Base-by-base conservation (phyloP, 2,797 vertebrate genomes). In the Bothrops alternatus region DNA sequence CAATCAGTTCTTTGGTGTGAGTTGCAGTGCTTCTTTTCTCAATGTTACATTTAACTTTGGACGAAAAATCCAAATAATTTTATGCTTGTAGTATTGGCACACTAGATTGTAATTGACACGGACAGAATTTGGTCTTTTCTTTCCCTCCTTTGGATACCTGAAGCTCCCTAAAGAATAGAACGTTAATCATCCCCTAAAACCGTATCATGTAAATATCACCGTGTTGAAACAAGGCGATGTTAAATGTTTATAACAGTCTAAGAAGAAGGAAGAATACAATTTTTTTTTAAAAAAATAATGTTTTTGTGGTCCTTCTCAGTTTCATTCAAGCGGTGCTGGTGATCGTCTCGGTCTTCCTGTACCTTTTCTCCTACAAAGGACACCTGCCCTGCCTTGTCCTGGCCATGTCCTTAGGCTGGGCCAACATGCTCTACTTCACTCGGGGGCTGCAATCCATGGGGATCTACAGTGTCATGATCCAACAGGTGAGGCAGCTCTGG, bases 391-490 rank as follows among this genome's bases (percentile, higher is more conserved):
- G 97, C 96, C 97, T 98, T 5, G 98, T 98, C 96, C 96, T 98
- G 97, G 97, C 98, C 87, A 98, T 98, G 98, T 98, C 98, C 93
- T 96, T 98, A 56, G 98, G 98, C 94, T 98, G 98, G 98, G 97
- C 97, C 92, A 98, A 98, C 96, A 98, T 98, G 97, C 97, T 98
- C 23, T 98, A 98, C 94, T 98, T 98, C 97, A 98, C 98, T 2
- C 97, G 98, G 92, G 98, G 98, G 0, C 97, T 98, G 96, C 98
- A 98, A 96, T 98, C 98, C 93, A 97, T 98, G 97, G 98, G 98
- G 93, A 98, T 98, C 95, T 98, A 98, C 96, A 98, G 98, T 86
- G 98, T 98, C 94, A 98, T 98, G 98, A 98, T 98, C 92, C 98
- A 98, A 95, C 98, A 98, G 97, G 98, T 96, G 95, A 91, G 97